Percentiles rank a stretch among this genome's conserved stretches.
phyloP scores from a whole-genome alignment of 2,888 invertebrate species.

The Coecobrya sp. region DNA sequence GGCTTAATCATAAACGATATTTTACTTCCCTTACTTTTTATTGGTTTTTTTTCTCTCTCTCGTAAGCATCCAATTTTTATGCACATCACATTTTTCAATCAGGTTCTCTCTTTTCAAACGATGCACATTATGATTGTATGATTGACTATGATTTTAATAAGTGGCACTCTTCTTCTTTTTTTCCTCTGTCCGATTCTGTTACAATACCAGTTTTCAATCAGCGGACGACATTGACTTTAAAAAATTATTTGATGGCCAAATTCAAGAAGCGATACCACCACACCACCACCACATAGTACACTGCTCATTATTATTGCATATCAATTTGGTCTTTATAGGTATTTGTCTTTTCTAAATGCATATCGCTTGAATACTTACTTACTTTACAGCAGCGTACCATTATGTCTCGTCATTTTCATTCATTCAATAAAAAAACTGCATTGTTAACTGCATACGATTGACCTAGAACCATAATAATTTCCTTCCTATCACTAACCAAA shows the following conservation, averaged over 20 bases:
- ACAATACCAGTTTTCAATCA: constrained; percentile 45
- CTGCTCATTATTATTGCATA: neutral
- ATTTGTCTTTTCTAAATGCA: neutral
- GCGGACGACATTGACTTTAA: neutral
- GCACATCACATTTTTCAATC: constrained; percentile 35
- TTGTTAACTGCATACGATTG: constrained; percentile 13
- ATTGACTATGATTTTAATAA: neutral
- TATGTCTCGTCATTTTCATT: neutral
- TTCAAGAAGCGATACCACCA: neutral
- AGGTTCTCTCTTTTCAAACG: neutral
- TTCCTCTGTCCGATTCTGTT: neutral
- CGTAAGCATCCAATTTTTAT: constrained; percentile 7
- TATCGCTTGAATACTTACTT: neutral
- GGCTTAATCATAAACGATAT: too few relatives aligned
- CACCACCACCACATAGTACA: neutral
- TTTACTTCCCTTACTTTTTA: too few relatives aligned
- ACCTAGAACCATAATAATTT: constrained; percentile 47
- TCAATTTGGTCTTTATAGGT: constrained; percentile 11
- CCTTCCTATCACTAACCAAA: constrained; percentile 34
- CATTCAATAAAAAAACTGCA: constrained; percentile 27
- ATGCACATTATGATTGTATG: neutral
- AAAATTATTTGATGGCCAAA: neutral
- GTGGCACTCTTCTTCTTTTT: constrained; percentile 27
- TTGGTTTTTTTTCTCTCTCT: neutral
- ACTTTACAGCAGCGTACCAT: neutral